Evolutionary conservation across 37 sponge, comb jelly and placozoan genomes (phyloP).

Genomic region (Eunapius fragilis): DNA sequence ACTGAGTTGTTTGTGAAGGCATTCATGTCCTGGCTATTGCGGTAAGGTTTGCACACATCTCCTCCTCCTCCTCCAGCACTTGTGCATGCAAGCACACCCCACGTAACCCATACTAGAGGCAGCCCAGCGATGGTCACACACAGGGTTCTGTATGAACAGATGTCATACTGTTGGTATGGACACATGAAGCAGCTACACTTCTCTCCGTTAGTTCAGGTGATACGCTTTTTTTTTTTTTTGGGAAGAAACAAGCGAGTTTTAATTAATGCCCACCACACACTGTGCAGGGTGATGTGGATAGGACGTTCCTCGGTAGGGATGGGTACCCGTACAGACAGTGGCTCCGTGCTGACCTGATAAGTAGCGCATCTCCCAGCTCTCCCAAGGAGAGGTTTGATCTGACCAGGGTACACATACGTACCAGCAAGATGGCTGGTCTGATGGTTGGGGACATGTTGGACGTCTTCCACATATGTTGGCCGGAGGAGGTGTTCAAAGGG

Average conservation of each 20-base stretch:
- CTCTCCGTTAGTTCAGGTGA: slow-evolving; percentile 40
- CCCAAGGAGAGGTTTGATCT: neutral
- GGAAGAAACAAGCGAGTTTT: neutral
- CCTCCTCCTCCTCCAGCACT: neutral
- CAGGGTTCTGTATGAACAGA: slow-evolving; percentile 25
- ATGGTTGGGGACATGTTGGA: slow-evolving; percentile 28
- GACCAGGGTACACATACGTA: slow-evolving; percentile 7
- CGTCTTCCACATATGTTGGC: slow-evolving; percentile 49
- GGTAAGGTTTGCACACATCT: neutral
- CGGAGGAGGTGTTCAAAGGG: slow-evolving; percentile 22
- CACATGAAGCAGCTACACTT: slow-evolving; percentile 4
- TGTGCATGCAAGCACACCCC: neutral
- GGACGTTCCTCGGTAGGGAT: slow-evolving; percentile 35
- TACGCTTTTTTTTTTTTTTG: neutral
- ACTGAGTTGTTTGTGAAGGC: slow-evolving; percentile 12
- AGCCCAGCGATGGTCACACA: slow-evolving; percentile 12
- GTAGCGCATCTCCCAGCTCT: neutral
- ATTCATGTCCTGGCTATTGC: slow-evolving; percentile 3
- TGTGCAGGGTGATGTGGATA: slow-evolving; percentile 55
- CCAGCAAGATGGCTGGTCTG: slow-evolving; percentile 38
- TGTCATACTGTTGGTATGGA: slow-evolving; percentile 43
- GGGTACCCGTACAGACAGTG: slow-evolving; percentile 30
- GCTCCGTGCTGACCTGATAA: slow-evolving; percentile 42
- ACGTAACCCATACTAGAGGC: neutral
- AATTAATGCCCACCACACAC: neutral